Percentiles rank a stretch among this genome's conserved stretches.
Evolutionary conservation across 1,140 invertebrate species (phyloP).

Genomic region (Euglossa dilemma): DNA sequence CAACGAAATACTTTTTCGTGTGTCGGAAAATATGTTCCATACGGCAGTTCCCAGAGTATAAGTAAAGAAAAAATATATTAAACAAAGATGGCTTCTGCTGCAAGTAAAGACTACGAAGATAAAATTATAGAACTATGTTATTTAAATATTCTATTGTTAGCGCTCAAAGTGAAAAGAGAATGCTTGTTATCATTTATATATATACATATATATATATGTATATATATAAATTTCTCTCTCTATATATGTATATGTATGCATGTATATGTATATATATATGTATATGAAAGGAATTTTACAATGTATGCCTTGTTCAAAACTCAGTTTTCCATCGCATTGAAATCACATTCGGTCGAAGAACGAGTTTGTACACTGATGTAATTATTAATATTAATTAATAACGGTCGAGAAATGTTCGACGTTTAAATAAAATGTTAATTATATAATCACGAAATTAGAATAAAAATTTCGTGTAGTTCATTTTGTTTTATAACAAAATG

Average conservation of each 20-base stretch:
- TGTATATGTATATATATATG: conserved; percentile 31
- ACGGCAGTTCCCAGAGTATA: conserved; percentile 10
- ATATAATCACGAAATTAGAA: not conserved
- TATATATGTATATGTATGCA: not conserved
- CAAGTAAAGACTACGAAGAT: conserved; percentile 27
- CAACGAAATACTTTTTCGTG: conserved; percentile 30
- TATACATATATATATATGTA: conserved; percentile 14
- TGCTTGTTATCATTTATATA: conserved; percentile 36
- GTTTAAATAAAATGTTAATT: conserved; percentile 38
- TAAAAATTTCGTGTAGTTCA: not conserved
- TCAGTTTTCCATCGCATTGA: conserved; percentile 20
- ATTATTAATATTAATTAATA: conserved; percentile 34
- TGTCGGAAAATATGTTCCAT: conserved; percentile 35
- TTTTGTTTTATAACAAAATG: conserved; percentile 10
- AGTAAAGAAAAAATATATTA: conserved; percentile 28
- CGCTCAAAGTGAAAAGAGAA: conserved; percentile 34
- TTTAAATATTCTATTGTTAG: conserved; percentile 45
- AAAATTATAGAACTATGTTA: conserved; percentile 51
- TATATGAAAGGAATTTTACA: conserved; percentile 30
- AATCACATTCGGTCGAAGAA: not conserved
- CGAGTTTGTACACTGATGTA: conserved; percentile 19
- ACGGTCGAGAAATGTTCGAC: conserved; percentile 37
- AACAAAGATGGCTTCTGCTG: conserved; percentile 15
- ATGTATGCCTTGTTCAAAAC: conserved; percentile 29
- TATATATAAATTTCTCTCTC: no score